phyloP scores from a whole-genome alignment of 1,140 invertebrate genomes.

The Drosophila pectinifera region DNA sequence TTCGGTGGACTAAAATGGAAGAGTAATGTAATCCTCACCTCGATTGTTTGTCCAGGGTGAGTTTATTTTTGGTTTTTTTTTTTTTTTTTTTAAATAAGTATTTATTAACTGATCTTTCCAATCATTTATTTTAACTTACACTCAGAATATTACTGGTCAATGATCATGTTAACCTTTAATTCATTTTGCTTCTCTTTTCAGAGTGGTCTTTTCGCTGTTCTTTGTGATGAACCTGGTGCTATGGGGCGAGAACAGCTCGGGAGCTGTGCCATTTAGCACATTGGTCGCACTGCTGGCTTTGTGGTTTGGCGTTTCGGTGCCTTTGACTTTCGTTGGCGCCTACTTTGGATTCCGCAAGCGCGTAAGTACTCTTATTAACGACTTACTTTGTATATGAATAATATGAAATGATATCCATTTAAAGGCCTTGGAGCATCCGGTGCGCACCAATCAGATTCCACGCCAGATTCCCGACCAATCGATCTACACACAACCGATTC shows the following conservation, averaged over 20 bases:
- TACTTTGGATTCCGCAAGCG: slow-evolving; percentile 99
- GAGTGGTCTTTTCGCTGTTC: slow-evolving; percentile 97
- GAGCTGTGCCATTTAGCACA: slow-evolving; percentile 98
- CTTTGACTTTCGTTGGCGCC: slow-evolving; percentile 98
- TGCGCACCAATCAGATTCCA: slow-evolving; percentile 99
- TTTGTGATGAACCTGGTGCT: slow-evolving; percentile 98
- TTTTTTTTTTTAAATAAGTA: too few species aligned
- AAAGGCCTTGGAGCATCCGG: slow-evolving; percentile 97
- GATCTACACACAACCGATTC: slow-evolving; percentile 97
- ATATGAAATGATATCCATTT: slow-evolving; percentile 47
- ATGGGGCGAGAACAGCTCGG: slow-evolving; percentile 97
- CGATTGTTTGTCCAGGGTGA: slow-evolving; percentile 97
- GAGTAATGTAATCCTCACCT: slow-evolving; percentile 97
- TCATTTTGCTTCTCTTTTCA: slow-evolving; percentile 85
- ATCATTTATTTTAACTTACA: background rate
- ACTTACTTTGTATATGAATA: background rate
- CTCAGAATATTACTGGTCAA: too few species aligned
- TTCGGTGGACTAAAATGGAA: slow-evolving; percentile 99
- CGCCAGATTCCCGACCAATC: slow-evolving; percentile 99
- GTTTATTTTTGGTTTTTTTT: slow-evolving; percentile 33
- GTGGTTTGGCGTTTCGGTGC: slow-evolving; percentile 99
- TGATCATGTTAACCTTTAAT: background rate
- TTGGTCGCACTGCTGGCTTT: slow-evolving; percentile 97
- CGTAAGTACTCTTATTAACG: slow-evolving; percentile 87
- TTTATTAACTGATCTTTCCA: too few species aligned